Evolutionary conservation across 2,888 invertebrate species (phyloP), one percentile per base, ranked within the genome.

Genomic region (Pimpla rufipes): DNA sequence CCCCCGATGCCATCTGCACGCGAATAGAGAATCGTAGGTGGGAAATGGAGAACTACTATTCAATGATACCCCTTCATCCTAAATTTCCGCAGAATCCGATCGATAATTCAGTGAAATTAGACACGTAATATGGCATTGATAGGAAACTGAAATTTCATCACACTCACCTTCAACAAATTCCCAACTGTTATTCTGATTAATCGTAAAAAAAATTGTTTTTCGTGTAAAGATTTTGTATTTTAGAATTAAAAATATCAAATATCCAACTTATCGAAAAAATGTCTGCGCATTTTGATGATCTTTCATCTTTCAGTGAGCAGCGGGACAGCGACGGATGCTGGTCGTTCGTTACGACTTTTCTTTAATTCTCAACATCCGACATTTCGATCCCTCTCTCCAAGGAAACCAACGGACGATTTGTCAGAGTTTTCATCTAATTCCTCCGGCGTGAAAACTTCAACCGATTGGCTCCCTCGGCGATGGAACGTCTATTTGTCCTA

Each of bases 401-500:
- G 18, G 55, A 37, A 11, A 40, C 13, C 29, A 21, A 40, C 10
- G 55, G 68, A 77, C 77, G 45, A 77, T 77, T 77, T 68, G 40
- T 77, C 77, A 67, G 77, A 77, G 67, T 77, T 68, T 77, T 57
- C 57, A n/a, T 57, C 77, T 68, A 77, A 67, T 77, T 68, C 55
- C 57, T 8, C 11, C 45, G 57, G 59, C 23, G 57, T 16, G 57
- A 29, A 35, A 77, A 57, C 40, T 77, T 16, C 42, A 45, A 77
- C 42, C 42, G 67, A 68, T 67, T 68, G 67, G 57, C 77, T 76
- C 37, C 37, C 42, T 11, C 18, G 11, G 42, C 40, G 23, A 35
- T 50, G 18, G n/a, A 29, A 8, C 35, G 1, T 70, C 70, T 23
- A 52, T 55, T 70, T 70, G 35, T 50, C 37, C 47, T 68, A 8